phyloP scores from a whole-genome alignment of 2,113 vertebrate species.

The Sminthopsis crassicaudata region DNA sequence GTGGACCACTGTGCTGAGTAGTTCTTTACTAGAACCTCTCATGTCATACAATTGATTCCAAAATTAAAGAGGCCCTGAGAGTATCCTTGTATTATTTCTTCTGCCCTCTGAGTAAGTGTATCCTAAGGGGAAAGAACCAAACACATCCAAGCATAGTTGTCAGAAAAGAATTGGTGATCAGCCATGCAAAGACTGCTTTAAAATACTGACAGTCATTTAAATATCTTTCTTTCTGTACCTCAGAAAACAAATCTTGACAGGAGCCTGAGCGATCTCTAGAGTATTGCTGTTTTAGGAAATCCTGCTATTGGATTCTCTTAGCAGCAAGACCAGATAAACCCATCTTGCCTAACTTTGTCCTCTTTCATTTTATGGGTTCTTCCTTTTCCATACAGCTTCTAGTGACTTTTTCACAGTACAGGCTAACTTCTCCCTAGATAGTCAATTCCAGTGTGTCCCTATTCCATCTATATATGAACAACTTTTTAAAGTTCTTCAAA shows the following conservation, averaged over 20 bases:
- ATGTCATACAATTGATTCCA: not conserved
- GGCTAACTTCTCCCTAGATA: not conserved
- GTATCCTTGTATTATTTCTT: not conserved
- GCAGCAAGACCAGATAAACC: not conserved
- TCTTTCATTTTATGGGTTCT: not conserved
- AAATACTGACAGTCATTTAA: not conserved
- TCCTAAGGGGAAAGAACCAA: not conserved
- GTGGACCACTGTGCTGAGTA: too few relatives aligned
- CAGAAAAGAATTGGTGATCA: not conserved
- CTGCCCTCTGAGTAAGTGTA: not conserved
- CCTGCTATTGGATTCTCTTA: not conserved
- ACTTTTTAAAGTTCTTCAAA: not conserved
- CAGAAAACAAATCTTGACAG: not conserved
- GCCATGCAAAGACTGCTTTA: not conserved
- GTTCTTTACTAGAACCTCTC: not conserved
- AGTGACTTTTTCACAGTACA: not conserved
- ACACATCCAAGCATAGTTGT: not conserved
- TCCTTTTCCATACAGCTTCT: not conserved
- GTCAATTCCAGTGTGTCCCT: not conserved
- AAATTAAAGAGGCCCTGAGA: not conserved
- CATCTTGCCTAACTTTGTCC: not conserved
- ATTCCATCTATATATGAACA: not conserved
- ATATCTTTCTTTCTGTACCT: not conserved
- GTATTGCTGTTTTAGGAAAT: not conserved
- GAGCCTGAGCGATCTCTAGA: not conserved